Conservation (phyloP, 1,140 invertebrate genomes). For the Ips typographus region DNA sequence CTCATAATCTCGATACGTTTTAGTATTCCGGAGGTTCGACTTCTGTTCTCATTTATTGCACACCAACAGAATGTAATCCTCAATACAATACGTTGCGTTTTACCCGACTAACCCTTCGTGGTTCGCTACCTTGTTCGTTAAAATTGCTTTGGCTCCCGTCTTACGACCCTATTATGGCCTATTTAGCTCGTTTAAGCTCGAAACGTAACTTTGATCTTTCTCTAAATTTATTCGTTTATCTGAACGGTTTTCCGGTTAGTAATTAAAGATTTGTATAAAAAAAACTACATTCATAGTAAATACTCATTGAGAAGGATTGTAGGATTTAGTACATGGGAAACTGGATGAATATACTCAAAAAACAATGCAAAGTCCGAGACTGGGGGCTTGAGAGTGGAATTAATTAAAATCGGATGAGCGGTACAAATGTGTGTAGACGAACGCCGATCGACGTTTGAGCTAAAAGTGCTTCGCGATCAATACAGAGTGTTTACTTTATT, state of each 20-base stretch:
- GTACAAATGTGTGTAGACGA: constrained; percentile 26
- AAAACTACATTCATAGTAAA: too few species aligned
- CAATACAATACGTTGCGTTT: constrained; percentile 40
- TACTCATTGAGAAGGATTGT: neutral
- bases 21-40: constrained; percentile 29
- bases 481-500: constrained; percentile 28
- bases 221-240: constrained; percentile 17
- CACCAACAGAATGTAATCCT: constrained; percentile 39
- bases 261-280: too few species aligned
- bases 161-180: constrained; percentile 27
- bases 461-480: constrained; percentile 29
- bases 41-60: constrained; percentile 36
- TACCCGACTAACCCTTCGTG: constrained; percentile 35
- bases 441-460: constrained; percentile 19
- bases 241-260: neutral
- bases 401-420: constrained; percentile 32
- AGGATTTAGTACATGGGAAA: neutral
- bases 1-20: constrained; percentile 12
- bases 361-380: constrained; percentile 19
- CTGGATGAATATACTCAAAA: neutral
- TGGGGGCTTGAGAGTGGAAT: constrained; percentile 15
- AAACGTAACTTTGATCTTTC: constrained; percentile 27
- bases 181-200: constrained; percentile 19
- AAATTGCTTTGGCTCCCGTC: constrained; percentile 25
- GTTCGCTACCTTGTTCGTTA: constrained; percentile 30